Evolutionary conservation across 2,113 vertebrate species (phyloP).

Genomic region (Pelvicachromis taeniatus): DNA sequence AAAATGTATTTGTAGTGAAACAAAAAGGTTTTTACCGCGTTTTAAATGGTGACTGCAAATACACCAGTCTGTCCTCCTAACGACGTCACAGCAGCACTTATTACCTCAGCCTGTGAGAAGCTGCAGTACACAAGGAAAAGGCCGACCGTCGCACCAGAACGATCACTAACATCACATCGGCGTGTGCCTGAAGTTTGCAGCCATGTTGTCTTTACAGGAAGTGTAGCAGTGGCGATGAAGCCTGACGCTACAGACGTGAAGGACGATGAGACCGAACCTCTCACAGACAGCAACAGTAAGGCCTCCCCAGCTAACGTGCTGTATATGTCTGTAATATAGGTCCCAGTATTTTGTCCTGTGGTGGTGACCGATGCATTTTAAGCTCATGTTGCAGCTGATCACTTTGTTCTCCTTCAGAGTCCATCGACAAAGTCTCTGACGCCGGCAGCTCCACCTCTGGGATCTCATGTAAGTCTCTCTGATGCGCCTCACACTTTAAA

Average conservation of each 20-base stretch:
- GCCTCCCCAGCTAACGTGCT: background rate
- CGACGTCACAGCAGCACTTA: background rate
- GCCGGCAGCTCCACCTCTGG: background rate
- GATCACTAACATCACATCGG: background rate
- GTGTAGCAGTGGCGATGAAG: background rate
- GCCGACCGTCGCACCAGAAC: fast-evolving
- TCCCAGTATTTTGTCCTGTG: fast-evolving
- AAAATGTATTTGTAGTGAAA: too few relatives aligned
- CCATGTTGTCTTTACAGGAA: too few relatives aligned
- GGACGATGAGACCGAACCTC: fast-evolving
- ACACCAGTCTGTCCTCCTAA: fast-evolving
- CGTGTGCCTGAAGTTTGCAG: background rate
- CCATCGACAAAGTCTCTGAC: background rate
- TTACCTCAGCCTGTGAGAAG: fast-evolving
- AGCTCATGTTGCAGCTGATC: background rate
- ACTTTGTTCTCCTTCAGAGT: background rate
- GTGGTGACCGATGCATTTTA: background rate
- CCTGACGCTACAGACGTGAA: background rate
- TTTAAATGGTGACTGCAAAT: fast-evolving
- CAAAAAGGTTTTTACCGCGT: background rate
- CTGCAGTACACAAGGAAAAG: fast-evolving
- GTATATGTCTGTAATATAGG: background rate
- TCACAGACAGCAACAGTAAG: background rate
- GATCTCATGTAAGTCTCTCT: background rate
- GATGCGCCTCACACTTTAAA: background rate